These are phyloP conservation scores for Liasis olivaceus DNA, from an alignment of 2,797 vertebrate genomes.

Conservation along the genomic window DNA sequence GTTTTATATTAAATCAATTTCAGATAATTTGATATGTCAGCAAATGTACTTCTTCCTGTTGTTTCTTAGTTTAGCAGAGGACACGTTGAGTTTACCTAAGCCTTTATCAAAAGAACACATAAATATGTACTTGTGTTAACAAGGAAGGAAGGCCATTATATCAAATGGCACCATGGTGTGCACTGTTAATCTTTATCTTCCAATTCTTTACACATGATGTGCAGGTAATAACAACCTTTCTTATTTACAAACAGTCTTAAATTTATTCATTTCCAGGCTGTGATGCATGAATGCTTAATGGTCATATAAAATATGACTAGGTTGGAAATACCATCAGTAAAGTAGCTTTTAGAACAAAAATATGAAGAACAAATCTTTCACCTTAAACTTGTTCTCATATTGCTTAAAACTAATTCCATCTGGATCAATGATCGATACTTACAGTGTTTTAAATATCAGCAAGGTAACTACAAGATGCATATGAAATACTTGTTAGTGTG, in stretches of 20 bases:
- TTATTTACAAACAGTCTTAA: background rate
- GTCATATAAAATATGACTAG: background rate
- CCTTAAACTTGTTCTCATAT: background rate
- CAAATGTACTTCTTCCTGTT: constrained; percentile 11
- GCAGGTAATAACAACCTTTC: background rate
- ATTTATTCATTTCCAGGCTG: background rate
- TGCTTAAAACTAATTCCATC: background rate
- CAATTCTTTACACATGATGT: background rate
- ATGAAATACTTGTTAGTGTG: background rate
- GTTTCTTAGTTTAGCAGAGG: constrained; percentile 12
- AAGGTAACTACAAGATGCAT: background rate
- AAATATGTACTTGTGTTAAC: constrained; percentile 20
- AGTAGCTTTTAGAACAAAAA: background rate
- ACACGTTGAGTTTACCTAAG: constrained; percentile 29
- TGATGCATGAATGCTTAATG: background rate
- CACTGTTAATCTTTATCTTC: constrained; percentile 42
- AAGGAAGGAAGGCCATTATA: constrained; percentile 3
- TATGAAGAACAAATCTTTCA: background rate
- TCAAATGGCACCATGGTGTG: constrained; percentile 42
- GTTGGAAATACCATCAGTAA: background rate
- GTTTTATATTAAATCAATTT: constrained; percentile 44
- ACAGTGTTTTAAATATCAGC: background rate
- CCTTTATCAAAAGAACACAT: constrained; percentile 13
- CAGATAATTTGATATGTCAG: constrained; percentile 37
- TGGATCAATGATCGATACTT: background rate